These are phyloP conservation scores for Ypsolopha sequella DNA, from an alignment of 2,888 invertebrate species.

Conservation along the genomic window DNA sequence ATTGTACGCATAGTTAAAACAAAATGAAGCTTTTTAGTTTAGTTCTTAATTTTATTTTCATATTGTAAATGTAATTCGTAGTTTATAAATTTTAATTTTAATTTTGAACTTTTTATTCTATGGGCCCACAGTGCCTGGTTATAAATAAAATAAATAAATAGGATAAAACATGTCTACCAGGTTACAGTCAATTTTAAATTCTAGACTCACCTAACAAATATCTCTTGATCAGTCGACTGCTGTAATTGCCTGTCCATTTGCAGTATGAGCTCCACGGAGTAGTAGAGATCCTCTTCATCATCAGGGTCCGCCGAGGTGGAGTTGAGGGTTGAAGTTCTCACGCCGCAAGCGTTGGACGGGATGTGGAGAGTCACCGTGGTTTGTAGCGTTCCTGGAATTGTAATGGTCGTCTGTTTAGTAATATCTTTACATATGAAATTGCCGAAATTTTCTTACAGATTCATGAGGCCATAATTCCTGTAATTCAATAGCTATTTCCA, in stretches of 20 bases:
- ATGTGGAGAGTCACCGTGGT: slow-evolving; percentile 60
- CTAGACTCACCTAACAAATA: slow-evolving; percentile 57
- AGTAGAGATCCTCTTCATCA: slow-evolving; percentile 67
- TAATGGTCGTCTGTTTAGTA: background rate
- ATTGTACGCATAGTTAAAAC: too few species aligned
- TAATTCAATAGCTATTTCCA: too few species aligned
- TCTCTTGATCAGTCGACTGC: slow-evolving; percentile 79
- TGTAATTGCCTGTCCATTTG: slow-evolving; percentile 82
- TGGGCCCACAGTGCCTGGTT: too few species aligned
- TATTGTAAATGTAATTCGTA: too few species aligned
- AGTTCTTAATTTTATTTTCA: too few species aligned
- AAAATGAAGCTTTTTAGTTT: too few species aligned
- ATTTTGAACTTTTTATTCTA: too few species aligned
- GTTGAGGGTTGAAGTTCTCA: slow-evolving; percentile 67
- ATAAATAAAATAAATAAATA: too few species aligned
- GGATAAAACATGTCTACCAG: background rate
- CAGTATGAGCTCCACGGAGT: slow-evolving; percentile 76
- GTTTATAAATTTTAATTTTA: too few species aligned
- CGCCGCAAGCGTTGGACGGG: slow-evolving; percentile 77
- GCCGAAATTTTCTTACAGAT: too few species aligned
- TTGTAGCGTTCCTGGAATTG: slow-evolving; percentile 48
- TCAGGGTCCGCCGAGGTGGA: slow-evolving; percentile 39
- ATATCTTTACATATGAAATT: too few species aligned
- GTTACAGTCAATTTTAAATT: background rate
- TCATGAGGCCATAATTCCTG: too few species aligned